phyloP scores from a whole-genome alignment of 2,113 vertebrate species.

The Zapus hudsonius region DNA sequence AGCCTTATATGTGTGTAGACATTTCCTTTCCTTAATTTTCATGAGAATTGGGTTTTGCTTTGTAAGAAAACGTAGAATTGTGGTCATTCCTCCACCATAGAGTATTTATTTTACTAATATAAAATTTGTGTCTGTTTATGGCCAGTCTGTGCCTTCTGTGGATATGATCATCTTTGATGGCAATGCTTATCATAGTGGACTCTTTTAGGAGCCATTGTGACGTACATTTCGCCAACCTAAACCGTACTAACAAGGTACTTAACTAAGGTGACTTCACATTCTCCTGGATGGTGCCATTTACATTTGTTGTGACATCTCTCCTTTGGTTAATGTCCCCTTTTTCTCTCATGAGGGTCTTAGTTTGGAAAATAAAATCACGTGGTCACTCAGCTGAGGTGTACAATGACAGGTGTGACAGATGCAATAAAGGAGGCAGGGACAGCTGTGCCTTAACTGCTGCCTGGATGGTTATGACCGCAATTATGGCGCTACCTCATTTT shows the following conservation, averaged over 20 bases:
- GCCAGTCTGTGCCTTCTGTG: not conserved
- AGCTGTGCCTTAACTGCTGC: fast-evolving
- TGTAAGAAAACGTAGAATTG: not conserved
- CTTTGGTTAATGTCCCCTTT: not conserved
- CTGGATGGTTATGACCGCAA: not conserved
- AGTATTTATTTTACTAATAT: no score
- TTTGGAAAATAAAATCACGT: not conserved
- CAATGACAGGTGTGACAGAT: not conserved
- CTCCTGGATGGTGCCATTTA: not conserved
- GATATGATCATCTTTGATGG: not conserved
- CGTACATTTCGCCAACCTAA: not conserved
- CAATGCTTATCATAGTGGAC: not conserved
- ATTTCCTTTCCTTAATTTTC: not conserved
- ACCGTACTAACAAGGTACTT: not conserved
- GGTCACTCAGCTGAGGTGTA: not conserved
- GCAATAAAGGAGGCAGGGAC: not conserved
- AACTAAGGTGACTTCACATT: not conserved
- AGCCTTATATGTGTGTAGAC: not conserved
- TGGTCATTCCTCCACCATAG: not conserved
- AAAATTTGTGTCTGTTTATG: no score
- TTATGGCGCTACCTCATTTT: not conserved
- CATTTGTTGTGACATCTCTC: not conserved
- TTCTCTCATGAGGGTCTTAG: not conserved
- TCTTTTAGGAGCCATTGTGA: not conserved
- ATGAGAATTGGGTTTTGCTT: not conserved